A percentile compares a stretch with the other conserved stretches of the same genome.
phyloP scores from a whole-genome alignment of 2,888 invertebrate species.

The Coelinius sp. region DNA sequence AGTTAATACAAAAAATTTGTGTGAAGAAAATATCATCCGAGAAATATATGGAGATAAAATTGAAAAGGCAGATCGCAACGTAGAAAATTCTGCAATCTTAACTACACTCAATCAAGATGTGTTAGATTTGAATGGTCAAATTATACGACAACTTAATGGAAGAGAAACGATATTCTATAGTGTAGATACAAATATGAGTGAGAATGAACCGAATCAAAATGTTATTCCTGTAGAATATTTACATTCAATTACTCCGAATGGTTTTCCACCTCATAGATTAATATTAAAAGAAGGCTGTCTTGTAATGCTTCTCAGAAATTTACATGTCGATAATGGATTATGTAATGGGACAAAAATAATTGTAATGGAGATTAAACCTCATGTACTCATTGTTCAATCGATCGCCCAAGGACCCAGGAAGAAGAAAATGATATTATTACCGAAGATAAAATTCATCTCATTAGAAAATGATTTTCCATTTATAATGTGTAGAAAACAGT shows the following conservation, averaged over 20 bases:
- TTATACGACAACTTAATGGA: constrained; percentile 8
- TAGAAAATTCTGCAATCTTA: constrained; percentile 29
- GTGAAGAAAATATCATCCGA: neutral
- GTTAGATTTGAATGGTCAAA: constrained; percentile 32
- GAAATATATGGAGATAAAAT: constrained; percentile 32
- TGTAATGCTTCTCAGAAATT: too few species aligned
- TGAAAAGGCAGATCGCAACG: neutral
- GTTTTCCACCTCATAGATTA: constrained; percentile 52
- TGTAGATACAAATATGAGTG: too few species aligned
- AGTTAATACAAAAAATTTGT: constrained; percentile 5
- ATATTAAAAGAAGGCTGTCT: constrained; percentile 46
- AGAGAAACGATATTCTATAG: neutral
- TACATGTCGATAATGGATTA: constrained; percentile 42
- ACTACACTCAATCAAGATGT: too few species aligned
- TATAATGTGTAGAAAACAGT: too few species aligned
- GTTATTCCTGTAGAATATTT: constrained; percentile 49
- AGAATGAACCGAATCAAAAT: too few species aligned
- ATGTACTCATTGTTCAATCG: constrained; percentile 55
- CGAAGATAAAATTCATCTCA: constrained; percentile 49
- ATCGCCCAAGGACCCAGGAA: constrained; percentile 43
- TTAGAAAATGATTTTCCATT: too few species aligned
- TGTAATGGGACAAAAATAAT: constrained; percentile 44
- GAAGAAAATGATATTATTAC: constrained; percentile 11
- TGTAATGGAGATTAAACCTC: constrained; percentile 39
- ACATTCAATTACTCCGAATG: constrained; percentile 54